phyloP scores from a whole-genome alignment of 2,797 vertebrate genomes.

The Peromyscus melanophrys region DNA sequence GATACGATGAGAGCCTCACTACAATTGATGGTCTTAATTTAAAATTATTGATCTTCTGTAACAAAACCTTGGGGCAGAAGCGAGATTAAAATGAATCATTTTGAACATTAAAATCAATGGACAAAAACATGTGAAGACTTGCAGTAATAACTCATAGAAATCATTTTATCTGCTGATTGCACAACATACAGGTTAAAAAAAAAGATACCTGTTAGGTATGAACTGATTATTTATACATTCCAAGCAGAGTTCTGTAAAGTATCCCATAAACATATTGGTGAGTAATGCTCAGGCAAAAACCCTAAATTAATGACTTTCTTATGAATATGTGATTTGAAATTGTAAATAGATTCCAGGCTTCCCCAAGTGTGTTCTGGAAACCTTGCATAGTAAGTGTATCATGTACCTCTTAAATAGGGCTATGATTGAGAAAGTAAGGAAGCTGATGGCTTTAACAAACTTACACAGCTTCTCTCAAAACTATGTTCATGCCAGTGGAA shows the following conservation, averaged over 20 bases:
- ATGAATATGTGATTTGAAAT: not conserved
- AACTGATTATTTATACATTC: constrained; percentile 29
- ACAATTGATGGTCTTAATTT: constrained; percentile 82
- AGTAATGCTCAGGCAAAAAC: not conserved
- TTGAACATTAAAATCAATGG: constrained; percentile 87
- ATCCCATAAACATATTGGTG: constrained; percentile 41
- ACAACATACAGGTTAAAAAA: constrained; percentile 72
- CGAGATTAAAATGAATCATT: constrained; percentile 87
- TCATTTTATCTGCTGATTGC: constrained; percentile 75
- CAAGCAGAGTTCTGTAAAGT: not conserved
- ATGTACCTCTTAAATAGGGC: not conserved
- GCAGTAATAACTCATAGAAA: constrained; percentile 81
- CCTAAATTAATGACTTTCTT: constrained; percentile 24
- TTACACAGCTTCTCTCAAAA: not conserved
- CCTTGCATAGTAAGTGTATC: not conserved
- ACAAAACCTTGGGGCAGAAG: constrained; percentile 73
- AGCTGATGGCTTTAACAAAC: not conserved
- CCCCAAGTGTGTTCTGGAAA: not conserved
- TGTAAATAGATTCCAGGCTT: constrained; percentile 36
- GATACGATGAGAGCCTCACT: constrained; percentile 57
- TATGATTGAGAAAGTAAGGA: not conserved
- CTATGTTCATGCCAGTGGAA: not conserved
- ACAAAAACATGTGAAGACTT: constrained; percentile 77
- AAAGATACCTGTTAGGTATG: constrained; percentile 36
- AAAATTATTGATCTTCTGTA: constrained; percentile 82